Evolutionary conservation across 2,888 invertebrate species (phyloP).

Genomic region (Drosophila histrio): DNA sequence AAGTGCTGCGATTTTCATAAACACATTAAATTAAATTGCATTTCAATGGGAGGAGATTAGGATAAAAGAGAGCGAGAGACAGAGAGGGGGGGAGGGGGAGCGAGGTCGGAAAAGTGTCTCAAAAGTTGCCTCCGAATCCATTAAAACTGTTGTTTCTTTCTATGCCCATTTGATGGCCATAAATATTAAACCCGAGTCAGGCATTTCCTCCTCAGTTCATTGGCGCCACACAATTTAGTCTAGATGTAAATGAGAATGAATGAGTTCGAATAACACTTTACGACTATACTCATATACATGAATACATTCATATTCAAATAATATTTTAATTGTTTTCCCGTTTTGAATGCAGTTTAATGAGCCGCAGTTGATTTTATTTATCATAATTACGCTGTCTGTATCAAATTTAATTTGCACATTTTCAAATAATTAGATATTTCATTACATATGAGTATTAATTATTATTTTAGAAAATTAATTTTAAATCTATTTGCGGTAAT

Average conservation of each 20-base stretch:
- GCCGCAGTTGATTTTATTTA: neutral
- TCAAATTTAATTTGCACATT: neutral
- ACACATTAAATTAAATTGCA: conserved; percentile 83
- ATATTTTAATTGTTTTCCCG: neutral
- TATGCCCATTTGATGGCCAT: conserved; percentile 20
- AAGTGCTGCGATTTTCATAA: conserved; percentile 78
- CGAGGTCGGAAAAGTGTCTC: conserved; percentile 28
- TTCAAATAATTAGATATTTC: neutral
- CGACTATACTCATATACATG: neutral
- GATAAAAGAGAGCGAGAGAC: neutral
- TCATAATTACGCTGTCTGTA: neutral
- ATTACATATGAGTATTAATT: neutral
- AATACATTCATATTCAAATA: neutral
- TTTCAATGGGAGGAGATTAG: conserved; percentile 58
- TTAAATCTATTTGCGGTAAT: neutral
- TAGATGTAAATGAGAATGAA: neutral
- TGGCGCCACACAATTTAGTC: conserved; percentile 6
- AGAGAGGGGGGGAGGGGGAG: neutral
- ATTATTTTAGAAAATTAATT: neutral
- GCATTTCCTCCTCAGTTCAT: conserved; percentile 8
- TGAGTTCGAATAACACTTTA: neutral
- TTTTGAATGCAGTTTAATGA: neutral
- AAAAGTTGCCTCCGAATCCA: conserved; percentile 60
- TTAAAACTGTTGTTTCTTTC: conserved; percentile 31
- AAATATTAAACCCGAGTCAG: conserved; percentile 20